phyloP scores from a whole-genome alignment of 1,140 invertebrate genomes.

The Nymphalis io region DNA sequence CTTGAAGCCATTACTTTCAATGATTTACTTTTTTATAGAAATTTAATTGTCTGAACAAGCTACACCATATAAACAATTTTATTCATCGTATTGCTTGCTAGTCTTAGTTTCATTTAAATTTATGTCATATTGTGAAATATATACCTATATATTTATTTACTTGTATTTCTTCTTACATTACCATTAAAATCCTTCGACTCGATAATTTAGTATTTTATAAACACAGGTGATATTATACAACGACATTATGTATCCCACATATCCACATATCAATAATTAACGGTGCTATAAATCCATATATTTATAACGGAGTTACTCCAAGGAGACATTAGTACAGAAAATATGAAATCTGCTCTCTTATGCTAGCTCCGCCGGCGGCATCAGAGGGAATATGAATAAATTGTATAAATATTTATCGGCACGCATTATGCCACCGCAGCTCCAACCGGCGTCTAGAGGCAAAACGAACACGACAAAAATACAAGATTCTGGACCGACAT shows the following conservation, averaged over 20 bases:
- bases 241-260: background rate
- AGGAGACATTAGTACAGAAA: constrained; percentile 17
- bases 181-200: no score
- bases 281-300: background rate
- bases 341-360: constrained; percentile 19
- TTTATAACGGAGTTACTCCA: background rate
- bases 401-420: constrained; percentile 77
- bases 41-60: no score
- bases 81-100: no score
- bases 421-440: constrained; percentile 62
- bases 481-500: constrained; percentile 65
- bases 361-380: constrained; percentile 34
- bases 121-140: no score
- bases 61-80: no score
- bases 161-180: no score
- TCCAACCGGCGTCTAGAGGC: constrained; percentile 54
- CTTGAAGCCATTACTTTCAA: background rate
- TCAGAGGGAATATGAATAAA: constrained; percentile 67
- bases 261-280: background rate
- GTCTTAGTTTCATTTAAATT: no score
- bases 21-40: background rate
- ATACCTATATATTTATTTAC: no score
- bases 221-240: no score
- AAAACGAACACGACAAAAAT: constrained; percentile 58
- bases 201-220: no score